Conservation (phyloP, 2,113 vertebrate species). For the Alligator sinensis region DNA sequence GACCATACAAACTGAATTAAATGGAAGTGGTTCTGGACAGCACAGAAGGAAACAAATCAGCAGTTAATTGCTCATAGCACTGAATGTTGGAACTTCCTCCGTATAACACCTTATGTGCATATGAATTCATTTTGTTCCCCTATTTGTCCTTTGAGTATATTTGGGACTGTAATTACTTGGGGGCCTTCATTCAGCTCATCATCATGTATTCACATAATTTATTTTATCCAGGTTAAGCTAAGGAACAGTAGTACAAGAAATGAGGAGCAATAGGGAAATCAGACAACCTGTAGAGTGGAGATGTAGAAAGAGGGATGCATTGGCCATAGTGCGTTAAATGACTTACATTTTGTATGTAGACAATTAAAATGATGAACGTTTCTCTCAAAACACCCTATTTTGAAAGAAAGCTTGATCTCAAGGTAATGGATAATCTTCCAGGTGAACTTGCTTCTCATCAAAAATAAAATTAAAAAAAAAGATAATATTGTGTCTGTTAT, state of each 20-base stretch:
- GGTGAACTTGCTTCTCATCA: neutral
- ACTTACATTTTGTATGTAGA: neutral
- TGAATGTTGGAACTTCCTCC: conserved; percentile 13
- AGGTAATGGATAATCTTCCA: neutral
- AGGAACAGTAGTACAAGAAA: neutral
- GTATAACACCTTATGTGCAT: neutral
- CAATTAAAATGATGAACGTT: neutral
- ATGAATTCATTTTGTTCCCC: neutral
- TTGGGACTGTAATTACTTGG: neutral
- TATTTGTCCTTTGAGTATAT: neutral
- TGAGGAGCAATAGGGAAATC: neutral
- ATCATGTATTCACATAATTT: neutral
- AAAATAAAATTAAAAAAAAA: neutral
- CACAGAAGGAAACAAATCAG: neutral
- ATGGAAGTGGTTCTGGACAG: neutral
- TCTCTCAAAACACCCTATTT: neutral
- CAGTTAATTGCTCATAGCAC: neutral
- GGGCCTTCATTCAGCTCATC: neutral
- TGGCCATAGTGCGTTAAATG: neutral
- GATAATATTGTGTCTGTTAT: neutral
- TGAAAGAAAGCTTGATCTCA: neutral
- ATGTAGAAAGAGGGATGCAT: neutral
- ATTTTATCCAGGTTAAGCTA: neutral
- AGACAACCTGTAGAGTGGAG: neutral
- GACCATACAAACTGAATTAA: neutral